A percentile compares a stretch with the other conserved stretches of the same genome.
phyloP scores from a whole-genome alignment of 2,888 invertebrate genomes.

The Lamellibrachia columna region DNA sequence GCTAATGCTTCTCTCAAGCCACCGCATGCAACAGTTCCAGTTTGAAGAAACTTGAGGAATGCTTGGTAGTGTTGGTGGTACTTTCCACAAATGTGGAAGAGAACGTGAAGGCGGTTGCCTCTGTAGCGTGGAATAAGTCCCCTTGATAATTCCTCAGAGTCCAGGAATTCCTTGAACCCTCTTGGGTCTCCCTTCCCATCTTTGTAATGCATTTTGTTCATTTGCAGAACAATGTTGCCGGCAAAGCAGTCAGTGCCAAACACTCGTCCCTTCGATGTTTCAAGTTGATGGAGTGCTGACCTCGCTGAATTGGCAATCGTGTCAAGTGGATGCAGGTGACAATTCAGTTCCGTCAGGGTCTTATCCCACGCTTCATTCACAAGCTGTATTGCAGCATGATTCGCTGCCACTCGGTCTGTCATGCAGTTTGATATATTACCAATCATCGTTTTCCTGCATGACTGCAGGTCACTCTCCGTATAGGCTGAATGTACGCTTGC shows the following conservation, averaged over 20 bases:
- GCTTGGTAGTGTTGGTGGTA: not conserved
- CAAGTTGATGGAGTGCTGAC: constrained; percentile 23
- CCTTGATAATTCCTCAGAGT: constrained; percentile 24
- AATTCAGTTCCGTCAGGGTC: constrained; percentile 35
- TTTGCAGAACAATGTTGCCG: constrained; percentile 22
- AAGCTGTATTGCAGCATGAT: too few species aligned
- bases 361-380: constrained; percentile 30
- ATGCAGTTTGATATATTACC: too few species aligned
- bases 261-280: too few species aligned
- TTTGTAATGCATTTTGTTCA: constrained; percentile 31
- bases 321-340: constrained; percentile 34
- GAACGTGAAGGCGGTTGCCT: constrained; percentile 38
- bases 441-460: too few species aligned
- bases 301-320: constrained; percentile 28
- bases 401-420: too few species aligned
- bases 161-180: constrained; percentile 35
- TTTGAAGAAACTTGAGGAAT: constrained; percentile 22
- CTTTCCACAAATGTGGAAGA: constrained; percentile 38
- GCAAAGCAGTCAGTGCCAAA: not conserved
- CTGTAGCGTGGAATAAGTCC: constrained; percentile 38
- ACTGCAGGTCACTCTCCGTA: too few species aligned
- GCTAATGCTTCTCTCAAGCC: constrained; percentile 28
- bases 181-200: constrained; percentile 41
- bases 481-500: too few species aligned
- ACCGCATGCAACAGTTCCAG: constrained; percentile 32